Percentiles rank a stretch among this genome's conserved stretches.
Evolutionary conservation across 2,113 vertebrate genomes (phyloP).

Genomic region (Collichthys lucidus): DNA sequence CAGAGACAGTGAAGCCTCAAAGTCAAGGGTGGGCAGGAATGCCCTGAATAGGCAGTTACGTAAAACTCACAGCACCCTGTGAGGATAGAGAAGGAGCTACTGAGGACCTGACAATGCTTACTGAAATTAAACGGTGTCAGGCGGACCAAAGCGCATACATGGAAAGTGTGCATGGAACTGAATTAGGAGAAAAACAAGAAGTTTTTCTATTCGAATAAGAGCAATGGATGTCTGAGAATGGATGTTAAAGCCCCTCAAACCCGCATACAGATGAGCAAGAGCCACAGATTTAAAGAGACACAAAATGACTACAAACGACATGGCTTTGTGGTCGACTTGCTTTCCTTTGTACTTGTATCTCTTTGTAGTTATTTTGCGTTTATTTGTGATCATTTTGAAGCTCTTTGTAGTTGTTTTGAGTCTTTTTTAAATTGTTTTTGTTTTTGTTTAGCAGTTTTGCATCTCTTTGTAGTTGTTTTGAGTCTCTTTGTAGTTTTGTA

Average conservation of each 20-base stretch:
- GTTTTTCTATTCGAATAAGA: not conserved
- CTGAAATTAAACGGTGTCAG: conserved; percentile 25
- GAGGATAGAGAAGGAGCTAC: conserved; percentile 60
- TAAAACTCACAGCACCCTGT: conserved; percentile 74
- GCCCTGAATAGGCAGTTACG: conserved; percentile 79
- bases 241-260: not conserved
- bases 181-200: not conserved
- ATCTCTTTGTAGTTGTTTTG: not conserved
- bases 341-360: not conserved
- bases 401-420: not conserved
- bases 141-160: not conserved
- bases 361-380: not conserved
- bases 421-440: not conserved
- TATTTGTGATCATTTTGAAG: not conserved
- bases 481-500: not conserved
- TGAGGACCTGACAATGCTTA: conserved; percentile 44
- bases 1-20: conserved; percentile 77
- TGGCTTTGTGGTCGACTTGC: not conserved
- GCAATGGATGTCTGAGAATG: not conserved
- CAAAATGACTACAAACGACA: not conserved
- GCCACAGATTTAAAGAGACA: not conserved
- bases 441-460: not conserved
- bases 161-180: not conserved
- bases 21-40: conserved; percentile 80
- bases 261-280: not conserved